These are phyloP conservation scores for Agonopterix heracliana DNA, from an alignment of 2,888 invertebrate species.

Conservation along the genomic window DNA sequence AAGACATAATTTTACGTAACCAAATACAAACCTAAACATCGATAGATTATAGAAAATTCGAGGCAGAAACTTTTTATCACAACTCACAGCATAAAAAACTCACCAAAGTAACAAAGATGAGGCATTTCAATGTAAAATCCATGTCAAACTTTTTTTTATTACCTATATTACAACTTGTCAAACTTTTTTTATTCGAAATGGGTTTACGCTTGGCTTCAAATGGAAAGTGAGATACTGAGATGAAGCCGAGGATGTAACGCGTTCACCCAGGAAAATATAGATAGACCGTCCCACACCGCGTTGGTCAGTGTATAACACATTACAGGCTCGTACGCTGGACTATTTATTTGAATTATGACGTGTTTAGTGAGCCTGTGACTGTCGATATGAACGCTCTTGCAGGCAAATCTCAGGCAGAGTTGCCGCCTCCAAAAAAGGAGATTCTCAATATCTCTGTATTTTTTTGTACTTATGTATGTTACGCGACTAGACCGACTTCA, in stretches of 20 bases:
- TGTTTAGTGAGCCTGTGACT: conserved; percentile 24
- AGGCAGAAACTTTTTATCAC: too few relatives aligned
- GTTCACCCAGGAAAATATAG: conserved; percentile 15
- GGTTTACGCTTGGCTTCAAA: too few relatives aligned
- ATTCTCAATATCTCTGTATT: too few relatives aligned
- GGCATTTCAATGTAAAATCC: conserved; percentile 41
- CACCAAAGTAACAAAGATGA: conserved; percentile 45
- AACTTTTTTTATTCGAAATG: conserved; percentile 14
- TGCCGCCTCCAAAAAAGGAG: too few relatives aligned
- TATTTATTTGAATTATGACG: conserved; percentile 33
- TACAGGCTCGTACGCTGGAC: conserved; percentile 30
- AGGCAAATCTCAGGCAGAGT: too few relatives aligned
- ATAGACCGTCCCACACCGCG: conserved; percentile 22
- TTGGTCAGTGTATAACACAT: conserved; percentile 23
- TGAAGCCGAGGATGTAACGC: too few relatives aligned
- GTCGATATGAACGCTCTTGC: conserved; percentile 28
- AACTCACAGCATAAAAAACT: conserved; percentile 20
- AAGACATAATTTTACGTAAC: too few relatives aligned
- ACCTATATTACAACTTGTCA: too few relatives aligned
- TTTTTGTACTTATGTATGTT: too few relatives aligned
- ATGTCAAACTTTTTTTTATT: conserved; percentile 28
- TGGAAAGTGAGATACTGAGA: too few relatives aligned
- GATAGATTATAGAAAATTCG: background rate
- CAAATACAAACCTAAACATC: too few relatives aligned
- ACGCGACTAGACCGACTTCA: too few relatives aligned